These are phyloP conservation scores for Megaceryle alcyon DNA, from an alignment of 2,797 vertebrate genomes.

Conservation along the genomic window DNA sequence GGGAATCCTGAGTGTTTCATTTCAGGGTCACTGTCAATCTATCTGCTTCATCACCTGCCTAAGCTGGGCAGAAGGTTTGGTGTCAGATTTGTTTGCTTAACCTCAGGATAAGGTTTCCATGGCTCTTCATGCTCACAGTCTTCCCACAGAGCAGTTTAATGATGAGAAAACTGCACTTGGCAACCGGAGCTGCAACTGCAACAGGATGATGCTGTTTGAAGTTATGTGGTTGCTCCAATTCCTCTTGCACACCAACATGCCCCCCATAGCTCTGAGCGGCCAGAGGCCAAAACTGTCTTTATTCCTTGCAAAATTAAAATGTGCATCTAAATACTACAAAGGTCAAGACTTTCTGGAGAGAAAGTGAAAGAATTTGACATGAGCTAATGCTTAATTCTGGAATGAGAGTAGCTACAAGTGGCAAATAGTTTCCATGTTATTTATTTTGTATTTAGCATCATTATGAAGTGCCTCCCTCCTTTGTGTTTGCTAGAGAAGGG, in stretches of 20 bases:
- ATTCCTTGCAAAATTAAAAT: neutral
- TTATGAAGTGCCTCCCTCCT: neutral
- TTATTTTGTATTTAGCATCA: neutral
- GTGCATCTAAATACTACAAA: neutral
- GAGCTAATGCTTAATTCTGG: neutral
- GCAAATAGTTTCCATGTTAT: neutral
- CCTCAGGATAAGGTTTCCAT: conserved; percentile 10
- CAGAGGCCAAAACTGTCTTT: neutral
- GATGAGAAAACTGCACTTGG: neutral
- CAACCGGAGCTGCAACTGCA: neutral
- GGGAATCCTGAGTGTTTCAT: neutral
- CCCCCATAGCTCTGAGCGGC: neutral
- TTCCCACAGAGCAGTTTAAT: neutral
- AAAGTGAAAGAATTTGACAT: neutral
- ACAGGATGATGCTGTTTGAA: neutral
- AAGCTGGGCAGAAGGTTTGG: neutral
- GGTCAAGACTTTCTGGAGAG: neutral
- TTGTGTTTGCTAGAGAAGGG: neutral
- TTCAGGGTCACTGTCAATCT: neutral
- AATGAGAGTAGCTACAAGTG: neutral
- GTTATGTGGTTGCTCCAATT: neutral
- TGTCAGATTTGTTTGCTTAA: conserved; percentile 55
- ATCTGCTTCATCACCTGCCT: neutral
- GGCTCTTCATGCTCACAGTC: neutral
- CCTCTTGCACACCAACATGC: rapidly evolving